Base-by-base conservation (phyloP, 2,113 vertebrate species). In the Channa maculata region DNA sequence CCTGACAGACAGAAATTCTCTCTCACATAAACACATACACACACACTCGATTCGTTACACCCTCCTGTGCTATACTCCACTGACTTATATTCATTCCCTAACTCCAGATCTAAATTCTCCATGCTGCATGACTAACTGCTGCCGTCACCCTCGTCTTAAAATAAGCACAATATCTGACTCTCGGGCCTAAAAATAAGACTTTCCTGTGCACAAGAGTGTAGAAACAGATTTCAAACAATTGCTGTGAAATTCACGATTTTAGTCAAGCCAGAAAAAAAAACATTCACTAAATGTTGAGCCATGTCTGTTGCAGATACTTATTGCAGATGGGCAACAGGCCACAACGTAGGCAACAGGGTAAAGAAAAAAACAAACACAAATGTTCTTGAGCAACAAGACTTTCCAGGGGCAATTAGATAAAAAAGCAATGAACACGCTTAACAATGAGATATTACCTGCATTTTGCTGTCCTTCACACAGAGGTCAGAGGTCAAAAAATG, bases 361-460 rank as follows among this genome's bases (percentile, higher is more conserved):
- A 65, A 55, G 9, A 43, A 34, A 15, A 61, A 43, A 34, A 33
- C 44, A 58, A 65, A 45, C 65, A n/a, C 6, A 68, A 64, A 83
- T 51, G 76, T 88, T 84, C 63, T 80, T 77, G 66, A 78, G 85
- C 86, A 90, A 91, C 87, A 77, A 54, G 76, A 46, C 33, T 65
- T 65, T 55, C 59, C 54, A 14, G 15, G 13, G 66, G 48, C 62
- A 82, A 74, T 73, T 13, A 62, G 82, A 74, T 14, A 75, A 52
- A 75, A 63, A 14, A 59, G 15, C 6, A 7, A 37, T 8, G 58
- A 77, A n/a, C 36, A 3, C 0, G 33, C 60, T 84, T 57, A 46
- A 64, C 3, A 13, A 33, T 14, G 81, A 24, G 62, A 68, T 49
- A 65, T 79, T 38, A 48, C 60, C 49, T 51, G 44, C 9, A 38